Conservation (phyloP, 2,888 invertebrate genomes). For the Trilocha varians region DNA sequence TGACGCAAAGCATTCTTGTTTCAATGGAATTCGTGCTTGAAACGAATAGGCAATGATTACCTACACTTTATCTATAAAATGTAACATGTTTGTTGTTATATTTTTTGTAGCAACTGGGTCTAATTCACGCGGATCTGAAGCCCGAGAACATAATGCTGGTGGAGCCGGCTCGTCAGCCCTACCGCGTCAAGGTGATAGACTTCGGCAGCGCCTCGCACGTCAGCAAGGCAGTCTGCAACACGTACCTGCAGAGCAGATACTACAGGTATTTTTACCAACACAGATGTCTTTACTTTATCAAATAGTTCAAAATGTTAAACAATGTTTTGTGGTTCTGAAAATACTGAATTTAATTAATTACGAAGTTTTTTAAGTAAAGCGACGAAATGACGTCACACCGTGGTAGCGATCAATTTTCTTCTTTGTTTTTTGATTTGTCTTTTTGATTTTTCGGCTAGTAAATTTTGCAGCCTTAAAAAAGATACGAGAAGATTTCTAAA, state of each 20-base stretch:
- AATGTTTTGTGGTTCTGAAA: too few species aligned
- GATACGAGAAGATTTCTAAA: too few species aligned
- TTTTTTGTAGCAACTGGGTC: slow-evolving; percentile 90
- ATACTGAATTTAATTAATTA: too few species aligned
- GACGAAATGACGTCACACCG: too few species aligned
- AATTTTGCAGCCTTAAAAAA: too few species aligned
- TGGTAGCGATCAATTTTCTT: too few species aligned
- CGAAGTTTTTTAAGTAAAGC: too few species aligned
- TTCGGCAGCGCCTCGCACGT: slow-evolving; percentile 99
- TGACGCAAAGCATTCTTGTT: too few species aligned
- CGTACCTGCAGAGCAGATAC: slow-evolving; percentile 98
- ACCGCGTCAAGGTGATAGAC: slow-evolving; percentile 99
- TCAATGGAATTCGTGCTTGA: too few species aligned
- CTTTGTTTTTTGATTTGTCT: neutral
- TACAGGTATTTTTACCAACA: slow-evolving; percentile 70
- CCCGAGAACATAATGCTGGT: slow-evolving; percentile 99
- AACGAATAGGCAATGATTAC: too few species aligned
- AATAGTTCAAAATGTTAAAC: neutral
- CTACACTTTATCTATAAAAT: too few species aligned
- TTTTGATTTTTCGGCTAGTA: too few species aligned
- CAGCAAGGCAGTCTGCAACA: slow-evolving; percentile 99
- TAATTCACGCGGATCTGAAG: slow-evolving; percentile 99
- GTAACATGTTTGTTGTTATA: neutral
- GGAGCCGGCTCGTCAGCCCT: slow-evolving; percentile 97
- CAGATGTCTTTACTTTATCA: neutral